Percentiles rank a stretch among this genome's conserved stretches.
Evolutionary conservation across 2,888 invertebrate species (phyloP).

Genomic region (Myathropa florea): DNA sequence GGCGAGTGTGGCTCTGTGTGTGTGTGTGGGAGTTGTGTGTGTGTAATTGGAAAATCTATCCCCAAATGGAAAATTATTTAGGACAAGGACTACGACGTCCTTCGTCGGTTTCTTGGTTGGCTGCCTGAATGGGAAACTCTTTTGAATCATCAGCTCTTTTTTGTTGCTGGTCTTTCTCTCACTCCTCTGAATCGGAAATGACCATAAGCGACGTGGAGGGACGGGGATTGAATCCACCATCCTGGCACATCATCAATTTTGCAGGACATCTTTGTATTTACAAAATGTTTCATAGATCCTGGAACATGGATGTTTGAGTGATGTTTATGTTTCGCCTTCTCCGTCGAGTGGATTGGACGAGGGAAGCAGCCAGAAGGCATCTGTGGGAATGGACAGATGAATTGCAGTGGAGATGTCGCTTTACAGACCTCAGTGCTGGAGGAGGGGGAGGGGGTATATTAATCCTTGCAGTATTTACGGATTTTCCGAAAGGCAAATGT

Average conservation of each 20-base stretch:
- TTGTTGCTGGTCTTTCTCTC: neutral
- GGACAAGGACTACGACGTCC: constrained; percentile 44
- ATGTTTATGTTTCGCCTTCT: constrained; percentile 29
- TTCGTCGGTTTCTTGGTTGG: neutral
- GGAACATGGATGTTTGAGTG: neutral
- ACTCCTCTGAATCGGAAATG: constrained; percentile 13
- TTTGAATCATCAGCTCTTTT: constrained; percentile 32
- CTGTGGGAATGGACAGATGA: constrained; percentile 42
- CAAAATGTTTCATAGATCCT: constrained; percentile 4
- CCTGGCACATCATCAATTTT: constrained; percentile 48
- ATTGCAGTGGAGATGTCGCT: constrained; percentile 12
- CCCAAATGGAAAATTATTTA: constrained; percentile 58
- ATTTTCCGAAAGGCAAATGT: constrained; percentile 30
- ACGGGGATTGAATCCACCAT: neutral
- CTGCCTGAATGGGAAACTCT: neutral
- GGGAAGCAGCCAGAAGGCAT: neutral
- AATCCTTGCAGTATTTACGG: constrained; percentile 52
- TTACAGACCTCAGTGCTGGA: too few relatives aligned
- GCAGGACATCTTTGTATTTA: constrained; percentile 50
- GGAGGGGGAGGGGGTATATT: neutral
- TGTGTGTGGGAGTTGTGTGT: constrained; percentile 25
- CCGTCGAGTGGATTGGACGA: neutral
- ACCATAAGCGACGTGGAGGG: neutral
- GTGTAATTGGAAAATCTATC: constrained; percentile 63
- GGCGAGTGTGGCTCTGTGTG: neutral